Base-by-base conservation (phyloP, 1,140 invertebrate genomes). In the Heliconius melpomene region DNA sequence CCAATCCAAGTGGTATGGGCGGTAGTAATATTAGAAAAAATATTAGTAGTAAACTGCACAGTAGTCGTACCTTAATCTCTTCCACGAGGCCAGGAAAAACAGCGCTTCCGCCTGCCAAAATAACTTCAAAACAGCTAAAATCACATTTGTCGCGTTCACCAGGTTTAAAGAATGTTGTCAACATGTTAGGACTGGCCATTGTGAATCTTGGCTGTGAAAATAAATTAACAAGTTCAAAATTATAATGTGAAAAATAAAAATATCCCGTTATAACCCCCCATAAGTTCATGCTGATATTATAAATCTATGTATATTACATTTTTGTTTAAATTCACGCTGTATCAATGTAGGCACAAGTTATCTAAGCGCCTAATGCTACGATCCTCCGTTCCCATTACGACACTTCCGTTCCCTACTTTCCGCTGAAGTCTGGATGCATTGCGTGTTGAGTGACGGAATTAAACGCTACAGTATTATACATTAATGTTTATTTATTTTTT, bases 121-220 rank as follows among this genome's bases (percentile, higher is more conserved):
- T 81, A 1, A 74, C 9, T 75, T 92, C 86, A 70, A 91, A 90
- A 50, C 85, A 86, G 8, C 86, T 81, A 29, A 92, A 86, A 71
- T 92, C 89, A 80, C 87, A 89, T 74, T 86, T 82, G 0, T 88
- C 83, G 9, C 79, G 66, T 26, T 86, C 81, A 9, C 75, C 79
- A 26, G 79, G 74, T 72, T 87, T 89, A 8, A 90, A 57, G 26
- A 92, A 77, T 1, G 81, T 75, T 0, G 84, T 76, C 81, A 90
- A 80, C 54, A 88, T 75, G 20, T 84, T 89, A 16, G 89, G 89
- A 60, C 86, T 87, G 0, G 83, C 77, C 75, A 88, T 85, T 9
- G 83, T 77, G 72, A 79, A 85, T 2, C 84, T 84, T n/a, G 90
- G 90, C 90, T 92, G 80, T n/a, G 85, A 89, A 38, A 40, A 71